Evolutionary conservation across 2,797 vertebrate genomes (phyloP).

Genomic region (Oreochromis mossambicus): DNA sequence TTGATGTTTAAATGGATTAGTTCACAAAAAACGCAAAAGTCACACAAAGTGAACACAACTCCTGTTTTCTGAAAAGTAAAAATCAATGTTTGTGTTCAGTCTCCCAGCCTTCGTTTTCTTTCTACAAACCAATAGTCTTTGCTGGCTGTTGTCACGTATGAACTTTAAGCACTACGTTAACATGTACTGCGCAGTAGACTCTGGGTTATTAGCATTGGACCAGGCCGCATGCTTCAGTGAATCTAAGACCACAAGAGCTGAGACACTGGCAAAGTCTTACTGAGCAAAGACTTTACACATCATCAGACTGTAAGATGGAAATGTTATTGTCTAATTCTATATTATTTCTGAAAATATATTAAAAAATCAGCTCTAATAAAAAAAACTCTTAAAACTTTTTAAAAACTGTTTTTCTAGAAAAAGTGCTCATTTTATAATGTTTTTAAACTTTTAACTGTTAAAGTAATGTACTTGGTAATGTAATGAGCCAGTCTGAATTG

Average conservation of each 20-base stretch:
- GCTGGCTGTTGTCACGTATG: neutral
- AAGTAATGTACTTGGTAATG: accelerated
- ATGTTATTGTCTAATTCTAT: neutral
- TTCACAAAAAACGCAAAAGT: neutral
- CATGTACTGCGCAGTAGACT: neutral
- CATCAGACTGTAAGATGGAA: neutral
- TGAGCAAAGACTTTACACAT: neutral
- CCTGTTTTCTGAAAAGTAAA: neutral
- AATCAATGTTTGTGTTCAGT: neutral
- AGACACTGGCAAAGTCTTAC: neutral
- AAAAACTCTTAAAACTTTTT: neutral
- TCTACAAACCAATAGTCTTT: neutral
- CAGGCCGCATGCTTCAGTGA: neutral
- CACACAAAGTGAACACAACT: neutral
- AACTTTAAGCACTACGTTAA: neutral
- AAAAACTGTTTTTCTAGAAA: neutral
- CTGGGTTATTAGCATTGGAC: neutral
- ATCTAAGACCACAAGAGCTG: neutral
- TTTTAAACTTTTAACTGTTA: neutral
- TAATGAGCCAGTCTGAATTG: neutral
- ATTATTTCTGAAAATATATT: neutral
- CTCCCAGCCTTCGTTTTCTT: neutral
- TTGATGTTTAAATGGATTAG: neutral
- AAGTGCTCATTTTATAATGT: neutral
- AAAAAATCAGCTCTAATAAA: neutral